Conservation (phyloP, 2,888 invertebrate genomes). For the Tetheella fluctuosa region DNA sequence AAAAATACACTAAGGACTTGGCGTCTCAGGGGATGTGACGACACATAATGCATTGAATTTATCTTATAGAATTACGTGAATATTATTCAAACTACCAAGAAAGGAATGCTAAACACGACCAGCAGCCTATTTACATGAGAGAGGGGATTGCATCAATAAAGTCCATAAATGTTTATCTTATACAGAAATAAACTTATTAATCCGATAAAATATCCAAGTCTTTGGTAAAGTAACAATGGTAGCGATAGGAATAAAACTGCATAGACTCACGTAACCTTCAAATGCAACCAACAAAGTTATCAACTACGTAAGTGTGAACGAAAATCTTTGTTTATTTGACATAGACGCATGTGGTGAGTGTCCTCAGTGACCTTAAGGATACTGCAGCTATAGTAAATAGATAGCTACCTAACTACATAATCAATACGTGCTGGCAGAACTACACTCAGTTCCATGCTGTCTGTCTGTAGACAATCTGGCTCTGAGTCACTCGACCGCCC, state of each 20-base stretch:
- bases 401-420: not conserved
- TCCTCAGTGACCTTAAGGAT: not conserved
- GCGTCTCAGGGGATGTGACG: conserved; percentile 46
- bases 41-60: conserved; percentile 26
- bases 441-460: not conserved
- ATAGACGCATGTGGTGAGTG: too few species aligned
- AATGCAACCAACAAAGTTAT: not conserved
- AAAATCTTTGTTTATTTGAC: too few species aligned
- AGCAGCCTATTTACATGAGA: not conserved
- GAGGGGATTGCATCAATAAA: not conserved
- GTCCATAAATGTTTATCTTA: too few species aligned
- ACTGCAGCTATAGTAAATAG: not conserved
- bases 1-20: not conserved
- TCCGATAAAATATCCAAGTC: not conserved
- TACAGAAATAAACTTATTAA: not conserved
- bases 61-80: not conserved
- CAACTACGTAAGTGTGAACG: too few species aligned
- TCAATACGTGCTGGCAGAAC: not conserved
- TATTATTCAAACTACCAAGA: conserved; percentile 4
- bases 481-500: conserved; percentile 38
- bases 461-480: not conserved
- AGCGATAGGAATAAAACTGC: too few species aligned
- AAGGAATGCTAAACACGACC: not conserved
- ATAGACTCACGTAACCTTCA: not conserved
- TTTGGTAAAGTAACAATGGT: not conserved